Evolutionary conservation across 1,140 invertebrate species (phyloP).

Genomic region (Eumeta japonica): DNA sequence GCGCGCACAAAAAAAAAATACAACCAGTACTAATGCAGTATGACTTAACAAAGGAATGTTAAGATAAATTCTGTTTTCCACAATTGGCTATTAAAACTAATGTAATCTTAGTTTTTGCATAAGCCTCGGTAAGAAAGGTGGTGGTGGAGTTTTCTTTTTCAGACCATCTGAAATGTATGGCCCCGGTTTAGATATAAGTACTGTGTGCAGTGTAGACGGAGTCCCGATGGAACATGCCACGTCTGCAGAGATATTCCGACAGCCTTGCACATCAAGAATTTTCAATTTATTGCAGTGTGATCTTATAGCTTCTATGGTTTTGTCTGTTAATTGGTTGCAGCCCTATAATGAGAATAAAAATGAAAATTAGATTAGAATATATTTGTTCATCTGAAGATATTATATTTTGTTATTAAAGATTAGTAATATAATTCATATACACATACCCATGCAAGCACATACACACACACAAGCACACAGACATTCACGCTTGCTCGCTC

Average conservation of each 20-base stretch:
- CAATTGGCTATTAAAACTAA: conserved; percentile 15
- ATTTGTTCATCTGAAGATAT: no score
- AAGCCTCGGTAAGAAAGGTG: conserved; percentile 36
- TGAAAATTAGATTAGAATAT: conserved; percentile 3
- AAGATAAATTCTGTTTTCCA: no score
- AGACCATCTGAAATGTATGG: conserved; percentile 43
- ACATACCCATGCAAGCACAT: no score
- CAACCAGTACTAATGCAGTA: no score
- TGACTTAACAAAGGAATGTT: no score
- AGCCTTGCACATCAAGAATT: conserved; percentile 62
- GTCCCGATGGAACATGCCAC: conserved; percentile 49
- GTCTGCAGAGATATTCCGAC: conserved; percentile 59
- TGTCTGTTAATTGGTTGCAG: conserved; percentile 67
- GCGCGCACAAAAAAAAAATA: no score
- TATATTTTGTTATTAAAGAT: no score
- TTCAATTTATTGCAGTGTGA: conserved; percentile 59
- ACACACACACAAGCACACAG: no score
- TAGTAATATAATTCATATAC: no score
- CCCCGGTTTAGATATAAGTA: conserved; percentile 47
- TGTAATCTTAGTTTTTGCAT: conserved; percentile 42
- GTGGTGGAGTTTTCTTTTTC: conserved; percentile 36
- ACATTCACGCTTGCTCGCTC: no score
- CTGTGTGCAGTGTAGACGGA: conserved; percentile 52
- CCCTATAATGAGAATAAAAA: conserved; percentile 53
- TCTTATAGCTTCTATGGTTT: conserved; percentile 60